These are phyloP conservation scores for Choloepus didactylus DNA, from an alignment of 2,797 vertebrate species.

Conservation along the genomic window DNA sequence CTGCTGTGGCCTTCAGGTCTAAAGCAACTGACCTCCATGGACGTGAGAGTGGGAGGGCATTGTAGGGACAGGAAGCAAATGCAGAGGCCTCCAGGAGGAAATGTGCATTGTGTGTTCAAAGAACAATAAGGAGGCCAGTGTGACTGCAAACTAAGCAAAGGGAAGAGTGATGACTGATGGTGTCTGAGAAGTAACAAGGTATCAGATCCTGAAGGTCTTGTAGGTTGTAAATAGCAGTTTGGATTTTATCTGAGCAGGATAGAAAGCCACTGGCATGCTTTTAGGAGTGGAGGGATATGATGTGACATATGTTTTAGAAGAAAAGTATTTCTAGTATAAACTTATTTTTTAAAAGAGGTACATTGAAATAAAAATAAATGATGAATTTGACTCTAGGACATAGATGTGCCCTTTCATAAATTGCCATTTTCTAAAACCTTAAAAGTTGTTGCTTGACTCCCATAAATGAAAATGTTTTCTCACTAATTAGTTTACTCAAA, in stretches of 20 bases:
- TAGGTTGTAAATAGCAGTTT: not conserved
- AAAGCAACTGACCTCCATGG: rapidly evolving
- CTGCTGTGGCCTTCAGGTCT: not conserved
- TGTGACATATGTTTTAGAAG: slow-evolving; percentile 37
- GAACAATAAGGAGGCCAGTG: too few species aligned
- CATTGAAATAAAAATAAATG: slow-evolving; percentile 51
- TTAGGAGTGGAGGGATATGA: slow-evolving; percentile 33
- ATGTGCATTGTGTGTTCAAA: not conserved
- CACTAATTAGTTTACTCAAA: not conserved
- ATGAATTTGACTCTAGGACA: not conserved
- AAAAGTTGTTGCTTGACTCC: not conserved
- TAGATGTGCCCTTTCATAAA: slow-evolving; percentile 1
- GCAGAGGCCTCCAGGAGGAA: not conserved
- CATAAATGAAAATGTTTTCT: not conserved
- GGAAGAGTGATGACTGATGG: rapidly evolving
- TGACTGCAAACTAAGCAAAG: not conserved
- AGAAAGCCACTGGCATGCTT: slow-evolving; percentile 16
- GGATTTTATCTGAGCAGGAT: not conserved
- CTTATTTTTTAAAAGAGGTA: slow-evolving; percentile 1
- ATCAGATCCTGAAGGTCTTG: not conserved
- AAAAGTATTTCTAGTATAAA: slow-evolving; percentile 37
- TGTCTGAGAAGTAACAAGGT: not conserved
- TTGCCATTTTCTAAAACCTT: not conserved
- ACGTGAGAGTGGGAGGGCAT: rapidly evolving
- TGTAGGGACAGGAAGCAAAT: not conserved